These are phyloP conservation scores for Microctonus aethiopoides DNA, from an alignment of 2,888 invertebrate species.

Conservation along the genomic window DNA sequence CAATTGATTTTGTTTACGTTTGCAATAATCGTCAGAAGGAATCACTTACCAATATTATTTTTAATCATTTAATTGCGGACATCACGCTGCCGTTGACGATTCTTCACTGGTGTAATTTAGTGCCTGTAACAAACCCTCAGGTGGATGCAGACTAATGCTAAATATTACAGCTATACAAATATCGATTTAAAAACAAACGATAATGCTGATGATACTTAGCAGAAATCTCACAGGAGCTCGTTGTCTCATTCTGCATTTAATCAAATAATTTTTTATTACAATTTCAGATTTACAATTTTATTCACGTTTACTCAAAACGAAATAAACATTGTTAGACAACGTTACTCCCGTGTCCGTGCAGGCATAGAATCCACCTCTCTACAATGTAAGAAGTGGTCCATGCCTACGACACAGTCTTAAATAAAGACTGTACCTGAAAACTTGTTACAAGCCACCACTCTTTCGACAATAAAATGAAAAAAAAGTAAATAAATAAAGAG, in stretches of 20 bases:
- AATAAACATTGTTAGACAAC: constrained; percentile 44
- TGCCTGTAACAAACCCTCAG: constrained; percentile 76
- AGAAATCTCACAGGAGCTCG: constrained; percentile 62
- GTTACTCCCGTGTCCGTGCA: constrained; percentile 65
- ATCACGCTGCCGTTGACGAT: constrained; percentile 62
- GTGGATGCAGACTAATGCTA: constrained; percentile 68
- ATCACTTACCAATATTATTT: constrained; percentile 52
- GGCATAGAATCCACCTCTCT: constrained; percentile 71
- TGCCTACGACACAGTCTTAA: constrained; percentile 69
- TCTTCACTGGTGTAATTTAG: constrained; percentile 64
- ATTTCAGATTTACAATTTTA: neutral
- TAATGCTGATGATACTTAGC: constrained; percentile 61
- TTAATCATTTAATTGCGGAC: constrained; percentile 53
- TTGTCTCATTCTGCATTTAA: constrained; percentile 44
- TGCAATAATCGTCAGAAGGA: constrained; percentile 37
- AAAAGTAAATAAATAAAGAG: too few species aligned
- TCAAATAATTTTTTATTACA: neutral
- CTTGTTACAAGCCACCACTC: constrained; percentile 68
- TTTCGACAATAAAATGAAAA: constrained; percentile 18
- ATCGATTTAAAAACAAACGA: constrained; percentile 27
- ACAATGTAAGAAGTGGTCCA: constrained; percentile 69
- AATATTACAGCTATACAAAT: constrained; percentile 56
- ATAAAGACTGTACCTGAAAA: constrained; percentile 72
- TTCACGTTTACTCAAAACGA: constrained; percentile 3
- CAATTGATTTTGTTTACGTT: constrained; percentile 12